Conservation (phyloP, 2,888 invertebrate species). For the Apamea anceps region DNA sequence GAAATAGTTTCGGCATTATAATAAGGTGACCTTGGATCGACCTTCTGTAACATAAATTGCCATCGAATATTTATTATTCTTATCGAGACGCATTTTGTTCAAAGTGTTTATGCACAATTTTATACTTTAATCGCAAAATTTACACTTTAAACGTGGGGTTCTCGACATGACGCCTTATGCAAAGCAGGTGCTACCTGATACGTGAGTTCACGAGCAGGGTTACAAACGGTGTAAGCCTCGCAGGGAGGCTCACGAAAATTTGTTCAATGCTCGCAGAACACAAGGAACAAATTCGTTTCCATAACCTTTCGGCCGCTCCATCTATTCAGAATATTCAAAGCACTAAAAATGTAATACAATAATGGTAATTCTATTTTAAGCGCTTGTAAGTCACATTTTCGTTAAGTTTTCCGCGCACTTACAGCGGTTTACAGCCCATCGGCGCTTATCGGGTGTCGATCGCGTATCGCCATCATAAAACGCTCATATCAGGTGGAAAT, state of each 20-base stretch:
- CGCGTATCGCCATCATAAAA: conserved; percentile 86
- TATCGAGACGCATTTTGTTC: conserved; percentile 81
- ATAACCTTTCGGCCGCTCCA: conserved; percentile 45
- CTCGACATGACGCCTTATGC: conserved; percentile 89
- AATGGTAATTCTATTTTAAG: conserved; percentile 72
- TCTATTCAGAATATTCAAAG: conserved; percentile 65
- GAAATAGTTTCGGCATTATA: conserved; percentile 60
- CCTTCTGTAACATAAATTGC: conserved; percentile 74
- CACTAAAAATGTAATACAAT: conserved; percentile 71
- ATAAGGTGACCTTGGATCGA: conserved; percentile 81
- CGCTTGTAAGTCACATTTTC: conserved; percentile 76
- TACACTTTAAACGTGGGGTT: conserved; percentile 87
- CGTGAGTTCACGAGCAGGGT: conserved; percentile 76
- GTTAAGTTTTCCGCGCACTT: conserved; percentile 71
- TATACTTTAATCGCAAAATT: conserved; percentile 88
- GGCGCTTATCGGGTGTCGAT: conserved; percentile 81
- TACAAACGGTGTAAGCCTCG: conserved; percentile 75
- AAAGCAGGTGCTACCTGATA: conserved; percentile 90
- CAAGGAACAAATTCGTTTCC: conserved; percentile 66
- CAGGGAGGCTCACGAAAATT: conserved; percentile 68
- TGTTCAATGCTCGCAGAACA: conserved; percentile 60
- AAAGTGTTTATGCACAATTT: conserved; percentile 84
- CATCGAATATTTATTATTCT: conserved; percentile 78
- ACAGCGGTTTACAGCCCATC: conserved; percentile 69
- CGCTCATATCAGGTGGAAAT: conserved; percentile 82